Conservation (phyloP, 1,140 invertebrate genomes). For the Leptonema lineaticorne region DNA sequence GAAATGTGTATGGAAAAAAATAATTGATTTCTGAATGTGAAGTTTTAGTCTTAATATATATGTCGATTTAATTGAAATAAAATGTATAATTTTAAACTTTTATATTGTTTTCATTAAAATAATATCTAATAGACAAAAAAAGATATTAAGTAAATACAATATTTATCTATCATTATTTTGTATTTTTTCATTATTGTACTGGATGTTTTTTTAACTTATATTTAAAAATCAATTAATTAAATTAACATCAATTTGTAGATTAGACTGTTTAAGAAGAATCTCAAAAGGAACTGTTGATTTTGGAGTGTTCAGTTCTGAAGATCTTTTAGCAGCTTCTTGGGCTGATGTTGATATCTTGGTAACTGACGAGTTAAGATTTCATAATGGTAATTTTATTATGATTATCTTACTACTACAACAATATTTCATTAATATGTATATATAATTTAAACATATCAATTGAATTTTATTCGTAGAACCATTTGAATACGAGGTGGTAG, state of each 20-base stretch:
- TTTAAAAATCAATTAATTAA: not conserved
- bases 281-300: conserved; percentile 75
- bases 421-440: not conserved
- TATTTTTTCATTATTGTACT: too few species aligned
- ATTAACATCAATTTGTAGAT: conserved; percentile 48
- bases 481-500: conserved; percentile 68
- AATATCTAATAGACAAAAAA: too few species aligned
- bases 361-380: conserved; percentile 66
- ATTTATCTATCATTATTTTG: too few species aligned
- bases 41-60: too few species aligned
- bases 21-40: too few species aligned
- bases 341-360: conserved; percentile 65
- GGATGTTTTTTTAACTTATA: too few species aligned
- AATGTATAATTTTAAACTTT: too few species aligned
- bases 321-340: conserved; percentile 72
- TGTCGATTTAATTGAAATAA: too few species aligned
- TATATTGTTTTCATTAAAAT: too few species aligned
- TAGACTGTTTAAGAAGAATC: conserved; percentile 75
- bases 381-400: conserved; percentile 47
- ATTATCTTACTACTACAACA: not conserved
- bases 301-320: conserved; percentile 78
- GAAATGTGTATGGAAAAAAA: too few species aligned
- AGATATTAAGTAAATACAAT: too few species aligned
- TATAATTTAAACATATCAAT: not conserved
- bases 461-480: conserved; percentile 10